Base-by-base conservation (phyloP, 2,888 invertebrate species). In the Drosophila subsilvestris region DNA sequence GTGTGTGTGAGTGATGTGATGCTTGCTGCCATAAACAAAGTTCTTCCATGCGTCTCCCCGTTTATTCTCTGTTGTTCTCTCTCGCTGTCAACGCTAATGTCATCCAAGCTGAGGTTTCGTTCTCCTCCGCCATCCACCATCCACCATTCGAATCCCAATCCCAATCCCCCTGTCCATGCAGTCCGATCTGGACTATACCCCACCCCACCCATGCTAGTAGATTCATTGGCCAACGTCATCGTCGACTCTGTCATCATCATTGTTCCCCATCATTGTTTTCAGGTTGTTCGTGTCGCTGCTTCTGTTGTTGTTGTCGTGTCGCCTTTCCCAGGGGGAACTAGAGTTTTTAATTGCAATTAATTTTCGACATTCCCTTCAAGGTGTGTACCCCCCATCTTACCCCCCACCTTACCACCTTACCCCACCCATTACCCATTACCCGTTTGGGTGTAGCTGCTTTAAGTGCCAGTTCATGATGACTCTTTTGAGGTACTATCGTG, bases 21-120 rank as follows among this genome's bases (percentile, higher is more conserved):
- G 79, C 79, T 81, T 70, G 62, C 67, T 81, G 75, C 67, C 82
- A 81, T 85, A 88, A 79, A 87, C 88, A 81, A 81, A 81, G 86
- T 65, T 69, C 45, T 67, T 67, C 56, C 51, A 54, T 49, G 50
- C 70, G 56, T 32, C 37, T 14, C 45, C 42, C 20, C 71, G 63
- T 18, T 6, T 54, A 22, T 47, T 29, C 44, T 47, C 47, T 57
- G 22, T 57, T 53, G 49, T 25, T 50, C 43, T 32, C 45, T 47
- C 69, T 63, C 72, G 60, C 81, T 75, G 89, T 85, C 89, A 88
- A 75, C 80, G 75, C 77, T 78, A 78, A 83, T 89, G 80, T 76
- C 77, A 82, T 80, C 75, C 57, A 57, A 73, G 68, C 75, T 74
- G 66, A 74, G 63, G 76, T 78, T 77, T 72, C 62, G 57, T 56